phyloP scores from a whole-genome alignment of 2,113 vertebrate genomes.

The Leptosomus discolor region DNA sequence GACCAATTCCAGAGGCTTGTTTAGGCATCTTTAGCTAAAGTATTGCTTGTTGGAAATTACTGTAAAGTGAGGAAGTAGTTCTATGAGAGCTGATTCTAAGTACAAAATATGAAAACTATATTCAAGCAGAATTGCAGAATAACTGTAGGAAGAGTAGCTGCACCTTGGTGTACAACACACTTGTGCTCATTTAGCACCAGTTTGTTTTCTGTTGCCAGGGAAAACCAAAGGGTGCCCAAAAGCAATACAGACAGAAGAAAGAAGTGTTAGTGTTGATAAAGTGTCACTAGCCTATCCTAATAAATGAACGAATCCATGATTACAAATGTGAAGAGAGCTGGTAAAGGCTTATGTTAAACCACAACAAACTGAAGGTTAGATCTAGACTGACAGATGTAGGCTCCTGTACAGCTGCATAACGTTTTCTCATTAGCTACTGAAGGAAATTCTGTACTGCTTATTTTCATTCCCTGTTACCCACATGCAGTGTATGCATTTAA shows the following conservation, averaged over 20 bases:
- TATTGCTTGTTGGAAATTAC: neutral
- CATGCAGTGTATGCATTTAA: neutral
- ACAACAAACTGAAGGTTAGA: neutral
- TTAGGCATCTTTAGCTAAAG: neutral
- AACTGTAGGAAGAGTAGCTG: neutral
- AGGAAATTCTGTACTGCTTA: neutral
- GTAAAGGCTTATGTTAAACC: neutral
- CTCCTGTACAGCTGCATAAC: neutral
- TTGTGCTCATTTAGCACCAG: neutral
- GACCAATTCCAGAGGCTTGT: neutral
- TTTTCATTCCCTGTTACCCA: neutral
- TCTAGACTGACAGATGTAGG: neutral
- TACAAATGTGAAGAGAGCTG: neutral
- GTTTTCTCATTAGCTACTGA: neutral
- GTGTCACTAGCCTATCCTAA: neutral
- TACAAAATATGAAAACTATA: neutral
- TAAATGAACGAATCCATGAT: neutral
- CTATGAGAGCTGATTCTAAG: neutral
- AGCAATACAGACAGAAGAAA: neutral
- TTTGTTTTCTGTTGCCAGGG: neutral
- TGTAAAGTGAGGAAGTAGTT: neutral
- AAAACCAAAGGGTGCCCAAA: neutral
- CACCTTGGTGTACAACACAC: neutral
- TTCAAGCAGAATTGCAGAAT: neutral
- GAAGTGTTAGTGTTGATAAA: neutral